These are phyloP conservation scores for Tenebrio molitor DNA, from an alignment of 1,140 invertebrate species.

Conservation along the genomic window DNA sequence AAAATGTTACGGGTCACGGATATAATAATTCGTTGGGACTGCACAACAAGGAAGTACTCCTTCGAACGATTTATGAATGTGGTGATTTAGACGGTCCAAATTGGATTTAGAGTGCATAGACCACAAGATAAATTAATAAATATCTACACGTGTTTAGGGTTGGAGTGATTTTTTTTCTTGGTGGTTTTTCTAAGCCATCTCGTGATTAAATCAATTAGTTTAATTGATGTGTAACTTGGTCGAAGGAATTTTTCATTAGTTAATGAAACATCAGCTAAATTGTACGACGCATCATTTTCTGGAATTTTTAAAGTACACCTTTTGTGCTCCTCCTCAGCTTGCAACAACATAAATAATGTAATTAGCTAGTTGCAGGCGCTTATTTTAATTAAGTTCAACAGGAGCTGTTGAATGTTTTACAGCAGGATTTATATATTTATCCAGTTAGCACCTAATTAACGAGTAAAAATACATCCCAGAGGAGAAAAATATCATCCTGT, in stretches of 20 bases:
- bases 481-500: too few relatives aligned
- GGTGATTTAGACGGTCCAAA: not conserved
- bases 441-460: too few relatives aligned
- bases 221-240: not conserved
- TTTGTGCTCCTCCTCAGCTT: too few relatives aligned
- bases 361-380: too few relatives aligned
- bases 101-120: not conserved
- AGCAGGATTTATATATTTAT: too few relatives aligned
- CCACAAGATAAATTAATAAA: too few relatives aligned
- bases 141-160: too few relatives aligned
- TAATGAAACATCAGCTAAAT: not conserved
- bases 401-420: too few relatives aligned
- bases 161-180: not conserved
- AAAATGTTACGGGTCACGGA: slow-evolving; percentile 6
- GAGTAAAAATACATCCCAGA: too few relatives aligned
- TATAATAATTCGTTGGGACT: slow-evolving; percentile 21
- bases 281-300: not conserved
- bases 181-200: not conserved
- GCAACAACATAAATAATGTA: too few relatives aligned
- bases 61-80: not conserved
- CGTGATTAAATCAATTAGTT: not conserved
- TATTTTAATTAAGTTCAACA: too few relatives aligned
- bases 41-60: not conserved
- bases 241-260: not conserved
- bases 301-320: too few relatives aligned